Conservation (phyloP, 1,140 invertebrate genomes). For the Saccostrea glomerata region DNA sequence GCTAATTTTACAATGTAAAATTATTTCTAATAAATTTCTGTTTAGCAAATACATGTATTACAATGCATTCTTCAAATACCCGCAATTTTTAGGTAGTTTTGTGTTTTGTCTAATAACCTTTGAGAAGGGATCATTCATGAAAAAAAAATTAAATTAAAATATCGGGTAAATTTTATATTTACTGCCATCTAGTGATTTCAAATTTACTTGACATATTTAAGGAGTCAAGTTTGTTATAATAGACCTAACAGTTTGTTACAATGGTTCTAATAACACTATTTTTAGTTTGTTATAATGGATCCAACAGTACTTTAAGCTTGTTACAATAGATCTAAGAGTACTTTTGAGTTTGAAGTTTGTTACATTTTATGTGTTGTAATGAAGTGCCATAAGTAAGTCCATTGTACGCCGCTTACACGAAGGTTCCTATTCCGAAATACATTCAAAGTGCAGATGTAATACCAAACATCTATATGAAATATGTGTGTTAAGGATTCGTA, state of each 20-base stretch:
- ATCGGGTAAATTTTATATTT: too few species aligned
- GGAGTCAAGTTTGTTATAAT: too few species aligned
- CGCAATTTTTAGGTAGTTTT: neutral
- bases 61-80: neutral
- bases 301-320: too few species aligned
- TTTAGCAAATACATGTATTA: neutral
- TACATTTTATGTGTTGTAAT: neutral
- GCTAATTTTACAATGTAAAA: neutral
- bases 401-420: constrained; percentile 6
- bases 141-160: too few species aligned
- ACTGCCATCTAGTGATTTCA: too few species aligned
- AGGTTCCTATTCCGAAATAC: constrained; percentile 24
- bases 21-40: neutral
- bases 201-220: too few species aligned
- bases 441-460: constrained; percentile 7
- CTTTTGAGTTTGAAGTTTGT: constrained; percentile 30
- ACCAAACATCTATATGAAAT: neutral
- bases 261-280: too few species aligned
- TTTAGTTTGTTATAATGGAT: too few species aligned
- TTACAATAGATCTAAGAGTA: too few species aligned
- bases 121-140: neutral
- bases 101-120: neutral
- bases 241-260: too few species aligned
- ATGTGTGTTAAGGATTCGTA: constrained; percentile 13
- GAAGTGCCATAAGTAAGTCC: constrained; percentile 23